Evolutionary conservation across 2,888 invertebrate genomes (phyloP).

Genomic region (Raillietiella orientalis): DNA sequence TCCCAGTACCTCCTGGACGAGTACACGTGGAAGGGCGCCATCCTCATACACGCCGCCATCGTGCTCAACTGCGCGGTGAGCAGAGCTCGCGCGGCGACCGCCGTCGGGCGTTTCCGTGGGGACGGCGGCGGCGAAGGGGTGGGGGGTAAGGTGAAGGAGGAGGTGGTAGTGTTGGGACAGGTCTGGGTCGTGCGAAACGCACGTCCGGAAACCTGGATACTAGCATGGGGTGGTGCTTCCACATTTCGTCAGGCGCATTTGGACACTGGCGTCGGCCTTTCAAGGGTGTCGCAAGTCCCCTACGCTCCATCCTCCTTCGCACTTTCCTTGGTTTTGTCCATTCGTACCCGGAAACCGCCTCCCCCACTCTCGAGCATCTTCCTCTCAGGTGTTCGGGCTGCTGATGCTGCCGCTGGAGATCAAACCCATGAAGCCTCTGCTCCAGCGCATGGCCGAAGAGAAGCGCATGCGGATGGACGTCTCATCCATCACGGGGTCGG

Average conservation of each 20-base stretch:
- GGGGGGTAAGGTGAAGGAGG: slow-evolving; percentile 4
- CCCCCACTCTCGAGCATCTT: too few species aligned
- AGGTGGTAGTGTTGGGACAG: neutral
- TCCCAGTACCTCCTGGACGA: slow-evolving; percentile 39
- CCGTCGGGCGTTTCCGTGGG: too few species aligned
- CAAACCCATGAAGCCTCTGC: slow-evolving; percentile 29
- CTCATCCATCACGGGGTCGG: slow-evolving; percentile 50
- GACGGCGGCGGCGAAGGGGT: slow-evolving; percentile 3
- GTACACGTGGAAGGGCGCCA: slow-evolving; percentile 63
- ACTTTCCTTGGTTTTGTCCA: too few species aligned
- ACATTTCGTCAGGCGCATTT: too few species aligned
- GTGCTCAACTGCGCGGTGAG: slow-evolving; percentile 59
- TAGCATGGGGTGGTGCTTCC: too few species aligned
- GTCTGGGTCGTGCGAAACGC: too few species aligned
- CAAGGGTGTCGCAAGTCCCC: too few species aligned
- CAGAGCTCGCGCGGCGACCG: too few species aligned
- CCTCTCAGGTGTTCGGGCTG: slow-evolving; percentile 12
- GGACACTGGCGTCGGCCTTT: too few species aligned
- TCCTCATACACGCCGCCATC: slow-evolving; percentile 65
- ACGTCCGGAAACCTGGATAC: too few species aligned
- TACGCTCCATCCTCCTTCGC: too few species aligned
- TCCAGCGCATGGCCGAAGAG: slow-evolving; percentile 76
- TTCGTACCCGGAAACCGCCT: too few species aligned
- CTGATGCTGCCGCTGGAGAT: slow-evolving; percentile 15
- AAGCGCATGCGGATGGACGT: slow-evolving; percentile 63